phyloP scores from a whole-genome alignment of 2,113 vertebrate species.

The Procavia capensis region DNA sequence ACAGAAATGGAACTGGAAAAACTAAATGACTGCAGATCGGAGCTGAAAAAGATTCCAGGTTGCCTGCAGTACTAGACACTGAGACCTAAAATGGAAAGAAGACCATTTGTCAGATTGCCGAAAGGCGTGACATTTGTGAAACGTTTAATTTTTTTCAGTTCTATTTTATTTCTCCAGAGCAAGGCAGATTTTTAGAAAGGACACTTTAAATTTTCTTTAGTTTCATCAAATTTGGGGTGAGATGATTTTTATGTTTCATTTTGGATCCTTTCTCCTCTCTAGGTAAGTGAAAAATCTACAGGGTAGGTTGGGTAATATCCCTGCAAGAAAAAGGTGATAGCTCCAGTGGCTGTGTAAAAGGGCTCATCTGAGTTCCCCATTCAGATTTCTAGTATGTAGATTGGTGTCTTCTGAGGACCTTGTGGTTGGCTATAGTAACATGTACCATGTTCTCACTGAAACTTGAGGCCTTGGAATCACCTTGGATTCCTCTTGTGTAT shows the following conservation, averaged over 20 bases:
- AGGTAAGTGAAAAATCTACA: not conserved
- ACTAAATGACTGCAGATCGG: not conserved
- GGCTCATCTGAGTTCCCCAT: not conserved
- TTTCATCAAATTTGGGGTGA: slow-evolving; percentile 26
- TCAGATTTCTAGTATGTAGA: not conserved
- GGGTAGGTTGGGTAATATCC: not conserved
- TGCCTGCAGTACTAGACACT: not conserved
- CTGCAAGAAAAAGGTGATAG: not conserved
- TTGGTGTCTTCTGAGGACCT: not conserved
- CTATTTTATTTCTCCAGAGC: not conserved
- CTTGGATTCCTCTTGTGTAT: not conserved
- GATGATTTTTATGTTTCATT: slow-evolving; percentile 11
- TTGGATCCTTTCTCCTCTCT: not conserved
- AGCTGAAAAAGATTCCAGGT: not conserved
- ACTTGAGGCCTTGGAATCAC: not conserved
- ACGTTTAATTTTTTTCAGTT: slow-evolving; percentile 19
- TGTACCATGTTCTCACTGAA: not conserved
- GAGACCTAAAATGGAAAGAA: slow-evolving; percentile 6
- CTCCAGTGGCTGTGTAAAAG: not conserved
- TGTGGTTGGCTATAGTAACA: not conserved
- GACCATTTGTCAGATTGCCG: not conserved
- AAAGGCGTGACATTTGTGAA: not conserved
- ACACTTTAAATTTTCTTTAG: not conserved
- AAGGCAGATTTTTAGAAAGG: slow-evolving; percentile 17
- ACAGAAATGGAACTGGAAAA: not conserved